Percentiles rank a stretch among this genome's conserved stretches.
Conservation (phyloP, 92 coral and sea anemone species). For the Bergia puertoricense region DNA sequence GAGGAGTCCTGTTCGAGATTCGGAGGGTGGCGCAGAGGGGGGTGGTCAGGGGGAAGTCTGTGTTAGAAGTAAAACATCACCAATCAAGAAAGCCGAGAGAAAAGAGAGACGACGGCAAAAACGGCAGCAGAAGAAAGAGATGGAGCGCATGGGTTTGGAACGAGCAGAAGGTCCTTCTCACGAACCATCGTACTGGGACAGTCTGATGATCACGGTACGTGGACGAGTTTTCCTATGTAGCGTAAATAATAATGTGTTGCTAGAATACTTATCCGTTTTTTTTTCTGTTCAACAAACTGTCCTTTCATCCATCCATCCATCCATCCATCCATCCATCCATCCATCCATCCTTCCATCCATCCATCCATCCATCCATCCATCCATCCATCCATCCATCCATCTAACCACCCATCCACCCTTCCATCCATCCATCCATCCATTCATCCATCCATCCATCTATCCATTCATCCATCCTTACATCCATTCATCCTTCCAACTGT, state of each 20-base stretch:
- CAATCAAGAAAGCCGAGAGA: conserved; percentile 13
- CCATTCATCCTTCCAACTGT: too few species aligned
- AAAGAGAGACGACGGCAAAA: conserved; percentile 23
- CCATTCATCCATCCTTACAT: too few species aligned
- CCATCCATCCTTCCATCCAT: too few species aligned
- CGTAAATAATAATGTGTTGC: not conserved
- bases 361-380: too few species aligned
- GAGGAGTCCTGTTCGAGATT: not conserved
- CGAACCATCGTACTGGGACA: not conserved
- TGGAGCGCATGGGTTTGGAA: conserved; percentile 23
- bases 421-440: too few species aligned
- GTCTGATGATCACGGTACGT: not conserved
- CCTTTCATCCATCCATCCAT: too few species aligned
- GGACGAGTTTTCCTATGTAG: not conserved
- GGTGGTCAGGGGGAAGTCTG: not conserved
- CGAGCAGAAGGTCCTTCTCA: not conserved
- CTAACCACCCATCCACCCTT: too few species aligned
- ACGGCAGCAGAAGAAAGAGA: conserved; percentile 6
- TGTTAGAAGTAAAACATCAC: not conserved
- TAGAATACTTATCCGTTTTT: not conserved
- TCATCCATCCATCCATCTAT: too few species aligned
- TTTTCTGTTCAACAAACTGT: too few species aligned
- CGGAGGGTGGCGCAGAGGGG: not conserved
- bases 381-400: too few species aligned
- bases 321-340: too few species aligned